These are phyloP conservation scores for Drosophila paulistorum DNA, from an alignment of 1,140 invertebrate species.

Conservation along the genomic window DNA sequence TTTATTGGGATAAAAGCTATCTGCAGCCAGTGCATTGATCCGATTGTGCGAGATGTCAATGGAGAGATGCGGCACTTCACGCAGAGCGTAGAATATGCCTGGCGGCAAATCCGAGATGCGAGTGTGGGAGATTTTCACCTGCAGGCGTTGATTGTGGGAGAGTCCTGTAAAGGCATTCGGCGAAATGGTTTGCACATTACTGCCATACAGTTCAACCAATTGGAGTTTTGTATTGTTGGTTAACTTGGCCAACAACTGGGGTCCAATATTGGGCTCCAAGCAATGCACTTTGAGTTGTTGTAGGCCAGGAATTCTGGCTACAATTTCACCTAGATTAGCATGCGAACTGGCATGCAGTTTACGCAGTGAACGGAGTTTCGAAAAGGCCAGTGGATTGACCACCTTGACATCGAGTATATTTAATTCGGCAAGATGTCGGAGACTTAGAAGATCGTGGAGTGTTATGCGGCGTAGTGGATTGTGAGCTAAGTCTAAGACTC, in stretches of 20 bases:
- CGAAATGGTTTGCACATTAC: conserved; percentile 87
- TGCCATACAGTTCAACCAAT: conserved; percentile 91
- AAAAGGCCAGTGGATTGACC: conserved; percentile 69
- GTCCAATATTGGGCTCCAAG: conserved; percentile 87
- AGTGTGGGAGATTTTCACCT: conserved; percentile 90
- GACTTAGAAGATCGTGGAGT: conserved; percentile 66
- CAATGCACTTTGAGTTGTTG: conserved; percentile 88
- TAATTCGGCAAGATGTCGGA: conserved; percentile 74
- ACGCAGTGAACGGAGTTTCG: conserved; percentile 83
- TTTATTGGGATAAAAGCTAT: conserved; percentile 92
- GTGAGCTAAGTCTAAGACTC: conserved; percentile 75
- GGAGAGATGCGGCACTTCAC: conserved; percentile 90
- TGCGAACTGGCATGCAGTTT: conserved; percentile 77
- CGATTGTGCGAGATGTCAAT: conserved; percentile 92
- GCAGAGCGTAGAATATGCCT: conserved; percentile 89
- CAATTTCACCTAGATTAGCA: conserved; percentile 76
- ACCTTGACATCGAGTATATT: conserved; percentile 80
- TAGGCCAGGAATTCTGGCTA: conserved; percentile 83
- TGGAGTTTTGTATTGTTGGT: conserved; percentile 89
- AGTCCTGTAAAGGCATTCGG: conserved; percentile 89
- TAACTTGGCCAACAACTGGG: conserved; percentile 87
- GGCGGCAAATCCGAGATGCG: conserved; percentile 89
- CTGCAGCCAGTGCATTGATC: conserved; percentile 90
- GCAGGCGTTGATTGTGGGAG: conserved; percentile 87
- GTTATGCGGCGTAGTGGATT: conserved; percentile 77